phyloP scores from a whole-genome alignment of 2,113 vertebrate genomes.

The Neodontobutis hainanensis region DNA sequence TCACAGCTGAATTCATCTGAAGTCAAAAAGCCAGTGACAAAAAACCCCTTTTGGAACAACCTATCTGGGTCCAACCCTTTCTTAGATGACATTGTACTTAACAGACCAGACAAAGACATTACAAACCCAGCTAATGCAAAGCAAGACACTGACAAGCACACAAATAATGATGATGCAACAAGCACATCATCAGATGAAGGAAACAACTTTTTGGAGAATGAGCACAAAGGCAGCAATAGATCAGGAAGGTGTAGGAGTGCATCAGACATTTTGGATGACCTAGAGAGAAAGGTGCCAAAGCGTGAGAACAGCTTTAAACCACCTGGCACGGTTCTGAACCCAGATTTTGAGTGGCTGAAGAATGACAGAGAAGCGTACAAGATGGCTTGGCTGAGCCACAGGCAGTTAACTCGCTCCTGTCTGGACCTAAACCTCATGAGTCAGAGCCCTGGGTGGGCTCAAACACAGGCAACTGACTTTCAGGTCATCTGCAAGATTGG shows the following conservation, averaged over 20 bases:
- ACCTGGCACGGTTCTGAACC: conserved; percentile 72
- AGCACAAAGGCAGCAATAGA: conserved; percentile 70
- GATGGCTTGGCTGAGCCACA: conserved; percentile 94
- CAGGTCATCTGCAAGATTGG: conserved; percentile 83
- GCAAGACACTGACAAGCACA: conserved; percentile 75
- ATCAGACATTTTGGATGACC: conserved; percentile 87
- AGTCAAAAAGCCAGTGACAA: conserved; percentile 57
- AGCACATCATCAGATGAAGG: conserved; percentile 90
- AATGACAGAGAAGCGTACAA: conserved; percentile 93
- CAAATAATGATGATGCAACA: conserved; percentile 77
- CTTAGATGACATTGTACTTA: conserved; percentile 86
- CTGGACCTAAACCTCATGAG: conserved; percentile 88
- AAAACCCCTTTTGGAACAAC: conserved; percentile 93
- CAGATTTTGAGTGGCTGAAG: conserved; percentile 86
- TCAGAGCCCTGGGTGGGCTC: conserved; percentile 93
- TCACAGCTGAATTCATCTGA: conserved; percentile 55
- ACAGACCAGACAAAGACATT: conserved; percentile 69
- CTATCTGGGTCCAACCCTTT: conserved; percentile 93
- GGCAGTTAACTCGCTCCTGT: conserved; percentile 91
- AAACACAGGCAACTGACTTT: conserved; percentile 89
- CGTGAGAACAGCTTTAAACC: conserved; percentile 47
- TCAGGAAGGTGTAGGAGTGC: conserved; percentile 88
- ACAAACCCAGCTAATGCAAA: conserved; percentile 74
- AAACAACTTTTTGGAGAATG: conserved; percentile 76
- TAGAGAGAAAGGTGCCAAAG: conserved; percentile 72